Percentiles rank a stretch among this genome's conserved stretches.
Conservation (phyloP, 2,113 vertebrate species). For the Vidua macroura region DNA sequence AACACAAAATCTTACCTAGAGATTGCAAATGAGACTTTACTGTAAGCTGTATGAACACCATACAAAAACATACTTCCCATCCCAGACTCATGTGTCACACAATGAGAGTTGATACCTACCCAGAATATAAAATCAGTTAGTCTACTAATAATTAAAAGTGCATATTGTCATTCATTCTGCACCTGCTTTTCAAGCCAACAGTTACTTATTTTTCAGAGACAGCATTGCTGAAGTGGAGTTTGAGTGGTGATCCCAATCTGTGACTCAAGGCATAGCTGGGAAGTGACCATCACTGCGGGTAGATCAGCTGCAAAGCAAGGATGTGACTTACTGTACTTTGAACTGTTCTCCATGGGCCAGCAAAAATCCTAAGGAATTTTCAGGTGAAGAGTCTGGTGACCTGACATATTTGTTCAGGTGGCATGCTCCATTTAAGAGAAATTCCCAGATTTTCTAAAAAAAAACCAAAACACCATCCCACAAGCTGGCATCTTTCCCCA, state of each 20-base stretch:
- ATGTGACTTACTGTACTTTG: not conserved
- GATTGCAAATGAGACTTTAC: not conserved
- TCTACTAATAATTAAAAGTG: not conserved
- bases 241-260: not conserved
- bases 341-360: not conserved
- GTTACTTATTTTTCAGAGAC: not conserved
- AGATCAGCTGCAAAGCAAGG: not conserved
- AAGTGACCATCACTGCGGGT: not conserved
- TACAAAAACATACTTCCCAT: not conserved
- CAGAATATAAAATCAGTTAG: not conserved
- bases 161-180: not conserved
- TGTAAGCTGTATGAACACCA: not conserved
- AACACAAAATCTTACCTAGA: not conserved
- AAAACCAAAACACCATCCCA: rapidly evolving
- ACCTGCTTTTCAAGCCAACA: not conserved
- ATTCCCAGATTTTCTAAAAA: not conserved
- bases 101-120: not conserved
- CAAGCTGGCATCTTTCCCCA: not conserved
- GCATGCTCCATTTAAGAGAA: not conserved
- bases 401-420: not conserved
- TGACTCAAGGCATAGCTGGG: not conserved
- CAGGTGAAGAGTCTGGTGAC: not conserved
- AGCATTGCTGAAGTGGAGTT: not conserved
- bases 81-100: not conserved
- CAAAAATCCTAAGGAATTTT: not conserved